Evolutionary conservation across 2,797 vertebrate species (phyloP), one percentile per base, ranked within the genome.

Genomic region (Geotrypetes seraphini): DNA sequence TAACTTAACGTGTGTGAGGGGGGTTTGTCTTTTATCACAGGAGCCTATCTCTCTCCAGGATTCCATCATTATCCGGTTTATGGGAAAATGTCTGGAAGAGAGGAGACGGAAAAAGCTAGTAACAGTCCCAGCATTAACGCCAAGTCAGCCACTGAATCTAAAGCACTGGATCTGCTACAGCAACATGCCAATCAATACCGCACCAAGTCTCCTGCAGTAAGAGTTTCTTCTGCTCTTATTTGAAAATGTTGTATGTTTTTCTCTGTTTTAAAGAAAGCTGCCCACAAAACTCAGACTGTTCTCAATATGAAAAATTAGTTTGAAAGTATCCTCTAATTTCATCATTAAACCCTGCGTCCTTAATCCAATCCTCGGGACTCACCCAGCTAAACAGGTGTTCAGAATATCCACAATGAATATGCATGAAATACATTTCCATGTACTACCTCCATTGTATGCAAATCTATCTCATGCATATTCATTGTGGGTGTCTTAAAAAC

Each of bases 31-130:
- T 63, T 71, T 57, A 50, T 60, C 47, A 16, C 69, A 86, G 83
- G 83, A 32, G 75, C 80, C 57, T 86, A 85, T 57, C 79, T 86
- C 28, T 85, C 83, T 38, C 81, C 74, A 79, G 94, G 94, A 63
- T 98, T 93, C 82, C 94, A 97, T 75, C 94, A 97, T 74, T 98
- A 97, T 66, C 92, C 94, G 45, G 81, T 98, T 53, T 98, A 97
- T 44, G 93, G 94, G 46, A 97, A 97, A 78, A 91, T 96, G 15
- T 90, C 94, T 10, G 93, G 92, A 43, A 85, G 92, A 75, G 95
- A 97, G 64, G 95, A 98, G 57, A 68, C 84, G 0, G 92, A 96
- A 60, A 91, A 87, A 62, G 88, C 85, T 50, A 91, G 74, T 24
- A 85, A 85, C 36, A 84, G 85, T 53, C 83, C 88, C 1, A 87